These are phyloP conservation scores for Pseudomyrmex sp. DNA, from an alignment of 1,140 invertebrate genomes.

Conservation along the genomic window DNA sequence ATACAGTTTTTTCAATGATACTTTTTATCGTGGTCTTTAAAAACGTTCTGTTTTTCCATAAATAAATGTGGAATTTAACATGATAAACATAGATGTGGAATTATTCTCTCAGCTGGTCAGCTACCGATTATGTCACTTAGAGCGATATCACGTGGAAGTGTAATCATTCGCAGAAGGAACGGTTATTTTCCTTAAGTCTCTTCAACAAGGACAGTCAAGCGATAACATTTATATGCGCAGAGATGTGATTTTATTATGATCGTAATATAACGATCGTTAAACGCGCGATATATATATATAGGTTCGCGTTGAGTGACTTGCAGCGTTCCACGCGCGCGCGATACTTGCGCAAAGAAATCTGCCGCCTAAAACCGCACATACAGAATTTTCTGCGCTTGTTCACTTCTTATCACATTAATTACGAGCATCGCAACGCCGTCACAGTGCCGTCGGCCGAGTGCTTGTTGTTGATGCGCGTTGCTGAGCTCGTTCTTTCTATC, in stretches of 20 bases:
- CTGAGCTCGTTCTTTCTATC: slow-evolving; percentile 36
- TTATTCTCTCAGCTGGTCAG: neutral
- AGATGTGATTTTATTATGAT: slow-evolving; percentile 2
- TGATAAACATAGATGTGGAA: neutral
- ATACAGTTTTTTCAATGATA: too few species aligned
- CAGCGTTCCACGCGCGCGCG: slow-evolving; percentile 1
- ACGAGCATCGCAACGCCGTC: slow-evolving; percentile 4
- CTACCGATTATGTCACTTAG: slow-evolving; percentile 11
- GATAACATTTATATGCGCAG: neutral
- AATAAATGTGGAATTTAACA: too few species aligned
- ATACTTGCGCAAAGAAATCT: slow-evolving; percentile 37
- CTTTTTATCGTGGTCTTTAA: too few species aligned
- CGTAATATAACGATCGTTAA: neutral
- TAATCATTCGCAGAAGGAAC: slow-evolving; percentile 27
- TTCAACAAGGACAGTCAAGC: neutral
- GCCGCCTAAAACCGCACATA: slow-evolving; percentile 27
- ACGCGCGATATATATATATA: neutral
- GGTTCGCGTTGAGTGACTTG: neutral
- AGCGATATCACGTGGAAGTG: neutral
- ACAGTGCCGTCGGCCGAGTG: slow-evolving; percentile 7
- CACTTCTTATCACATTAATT: slow-evolving; percentile 49
- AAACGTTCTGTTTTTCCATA: too few species aligned
- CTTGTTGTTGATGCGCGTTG: slow-evolving; percentile 34
- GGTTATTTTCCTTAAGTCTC: slow-evolving; percentile 6
- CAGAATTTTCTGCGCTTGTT: slow-evolving; percentile 41